phyloP scores from a whole-genome alignment of 2,797 vertebrate species.

The Darevskia nairensis region DNA sequence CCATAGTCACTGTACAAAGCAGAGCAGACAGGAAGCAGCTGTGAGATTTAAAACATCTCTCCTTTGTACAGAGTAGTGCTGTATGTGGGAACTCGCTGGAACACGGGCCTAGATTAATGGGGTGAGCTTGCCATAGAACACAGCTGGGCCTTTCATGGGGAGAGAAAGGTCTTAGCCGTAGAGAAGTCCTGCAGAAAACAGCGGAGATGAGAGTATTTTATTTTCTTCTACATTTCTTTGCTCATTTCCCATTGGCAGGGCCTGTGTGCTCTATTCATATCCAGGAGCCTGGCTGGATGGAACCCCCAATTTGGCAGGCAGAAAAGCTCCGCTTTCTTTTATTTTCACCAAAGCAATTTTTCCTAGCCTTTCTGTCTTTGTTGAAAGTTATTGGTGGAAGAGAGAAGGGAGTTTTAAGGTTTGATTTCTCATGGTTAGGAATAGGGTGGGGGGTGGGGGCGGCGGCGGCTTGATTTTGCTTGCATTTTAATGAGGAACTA shows the following conservation, averaged over 20 bases:
- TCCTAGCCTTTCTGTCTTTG: background rate
- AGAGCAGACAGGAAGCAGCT: background rate
- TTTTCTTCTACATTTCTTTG: too few species aligned
- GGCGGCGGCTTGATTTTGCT: too few species aligned
- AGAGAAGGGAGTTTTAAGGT: background rate
- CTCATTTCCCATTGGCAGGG: background rate
- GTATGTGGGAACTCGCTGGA: background rate
- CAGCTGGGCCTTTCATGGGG: slow-evolving; percentile 1
- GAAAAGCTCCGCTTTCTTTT: background rate
- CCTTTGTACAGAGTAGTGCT: background rate
- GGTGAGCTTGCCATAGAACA: background rate
- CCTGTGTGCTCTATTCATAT: background rate
- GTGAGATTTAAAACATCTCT: background rate
- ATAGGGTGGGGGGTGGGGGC: too few species aligned
- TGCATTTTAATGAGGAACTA: too few species aligned
- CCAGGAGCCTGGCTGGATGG: background rate
- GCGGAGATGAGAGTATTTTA: background rate
- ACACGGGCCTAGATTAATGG: background rate
- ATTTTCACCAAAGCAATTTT: background rate
- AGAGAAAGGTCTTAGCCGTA: background rate
- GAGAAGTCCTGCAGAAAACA: background rate
- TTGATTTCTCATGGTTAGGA: background rate
- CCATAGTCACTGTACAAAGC: background rate
- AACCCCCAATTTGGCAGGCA: too few species aligned
- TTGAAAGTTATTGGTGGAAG: background rate